A percentile compares a stretch with the other conserved stretches of the same genome.
Evolutionary conservation across 53 echinoderm and acorn worm species (phyloP).

Genomic region (Crossaster papposus): DNA sequence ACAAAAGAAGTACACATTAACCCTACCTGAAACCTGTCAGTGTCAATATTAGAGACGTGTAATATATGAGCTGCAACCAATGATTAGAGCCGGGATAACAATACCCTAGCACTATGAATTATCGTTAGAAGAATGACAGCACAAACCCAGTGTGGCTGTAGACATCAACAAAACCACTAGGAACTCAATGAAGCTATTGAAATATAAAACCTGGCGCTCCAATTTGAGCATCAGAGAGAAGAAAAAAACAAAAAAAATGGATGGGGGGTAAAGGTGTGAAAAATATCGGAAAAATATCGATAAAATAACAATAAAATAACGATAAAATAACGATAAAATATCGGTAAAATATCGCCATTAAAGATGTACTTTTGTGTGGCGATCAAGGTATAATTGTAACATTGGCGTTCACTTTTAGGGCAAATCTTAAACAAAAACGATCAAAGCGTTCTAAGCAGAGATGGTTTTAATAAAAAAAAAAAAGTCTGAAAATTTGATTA

Average conservation of each 20-base stretch:
- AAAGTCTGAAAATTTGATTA: too few species aligned
- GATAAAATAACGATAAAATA: too few species aligned
- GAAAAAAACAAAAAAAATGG: not conserved
- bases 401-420: too few species aligned
- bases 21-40: not conserved
- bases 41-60: too few species aligned
- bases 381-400: too few species aligned
- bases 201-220: not conserved
- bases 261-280: not conserved
- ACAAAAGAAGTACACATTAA: not conserved
- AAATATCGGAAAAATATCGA: not conserved
- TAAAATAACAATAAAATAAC: too few species aligned
- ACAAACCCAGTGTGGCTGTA: not conserved
- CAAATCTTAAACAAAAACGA: too few species aligned
- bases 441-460: too few species aligned
- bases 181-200: not conserved
- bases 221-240: not conserved
- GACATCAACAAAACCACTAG: conserved; percentile 1
- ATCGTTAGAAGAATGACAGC: conserved; percentile 8
- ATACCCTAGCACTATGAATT: not conserved
- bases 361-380: too few species aligned
- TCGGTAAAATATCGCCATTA: not conserved
- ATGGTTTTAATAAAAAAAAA: too few species aligned
- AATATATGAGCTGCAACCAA: not conserved
- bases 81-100: not conserved